Percentiles rank a stretch among this genome's conserved stretches.
Conservation (phyloP, 2,888 invertebrate genomes). For the Iselma pallidipennis region DNA sequence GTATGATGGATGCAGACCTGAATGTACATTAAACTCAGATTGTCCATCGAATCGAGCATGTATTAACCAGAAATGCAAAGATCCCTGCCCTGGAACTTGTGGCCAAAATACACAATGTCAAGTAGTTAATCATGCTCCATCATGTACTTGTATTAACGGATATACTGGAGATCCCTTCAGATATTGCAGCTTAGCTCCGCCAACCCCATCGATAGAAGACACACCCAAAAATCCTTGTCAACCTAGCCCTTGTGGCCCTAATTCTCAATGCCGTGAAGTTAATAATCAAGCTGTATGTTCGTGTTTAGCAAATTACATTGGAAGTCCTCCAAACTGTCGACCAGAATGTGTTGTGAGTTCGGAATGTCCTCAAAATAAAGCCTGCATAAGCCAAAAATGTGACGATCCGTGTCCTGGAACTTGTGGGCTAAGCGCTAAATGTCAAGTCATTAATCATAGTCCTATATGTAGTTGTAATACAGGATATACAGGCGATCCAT, state of each 20-base stretch:
- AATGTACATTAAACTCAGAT: conserved; percentile 52
- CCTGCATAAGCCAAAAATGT: conserved; percentile 76
- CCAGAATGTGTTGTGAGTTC: conserved; percentile 80
- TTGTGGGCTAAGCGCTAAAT: conserved; percentile 64
- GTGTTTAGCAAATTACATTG: conserved; percentile 56
- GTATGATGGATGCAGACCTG: conserved; percentile 66
- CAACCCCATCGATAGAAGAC: conserved; percentile 56
- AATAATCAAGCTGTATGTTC: conserved; percentile 57
- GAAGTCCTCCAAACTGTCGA: conserved; percentile 69
- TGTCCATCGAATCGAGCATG: conserved; percentile 58
- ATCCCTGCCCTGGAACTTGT: conserved; percentile 61
- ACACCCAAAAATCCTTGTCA: conserved; percentile 63
- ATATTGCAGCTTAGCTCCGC: conserved; percentile 61
- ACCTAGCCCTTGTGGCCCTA: conserved; percentile 75
- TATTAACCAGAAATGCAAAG: conserved; percentile 59
- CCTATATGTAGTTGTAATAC: conserved; percentile 72
- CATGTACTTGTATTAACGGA: conserved; percentile 65
- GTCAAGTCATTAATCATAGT: conserved; percentile 56
- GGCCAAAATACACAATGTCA: conserved; percentile 59
- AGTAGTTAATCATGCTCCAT: conserved; percentile 63
- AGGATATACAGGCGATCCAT: conserved; percentile 69
- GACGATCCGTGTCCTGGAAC: conserved; percentile 69
- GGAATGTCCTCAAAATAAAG: conserved; percentile 73
- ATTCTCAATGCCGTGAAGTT: conserved; percentile 69
- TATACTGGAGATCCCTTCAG: conserved; percentile 78